Conservation (phyloP, 2,888 invertebrate species). For the Drosophila paranaensis region DNA sequence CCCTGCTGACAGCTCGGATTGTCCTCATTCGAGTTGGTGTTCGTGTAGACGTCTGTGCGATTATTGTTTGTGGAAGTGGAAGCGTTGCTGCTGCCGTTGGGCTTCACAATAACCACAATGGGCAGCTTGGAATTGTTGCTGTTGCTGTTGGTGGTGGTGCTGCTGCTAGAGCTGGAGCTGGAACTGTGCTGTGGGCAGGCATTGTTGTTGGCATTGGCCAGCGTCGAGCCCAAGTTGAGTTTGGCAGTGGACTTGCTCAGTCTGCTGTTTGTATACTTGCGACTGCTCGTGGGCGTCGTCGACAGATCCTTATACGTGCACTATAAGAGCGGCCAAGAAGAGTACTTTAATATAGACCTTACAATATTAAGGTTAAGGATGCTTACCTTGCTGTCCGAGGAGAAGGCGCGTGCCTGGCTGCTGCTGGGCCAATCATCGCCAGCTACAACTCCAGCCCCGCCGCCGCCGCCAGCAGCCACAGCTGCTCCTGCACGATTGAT, state of each 20-base stretch:
- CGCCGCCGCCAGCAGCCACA: conserved; percentile 9
- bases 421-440: conserved; percentile 80
- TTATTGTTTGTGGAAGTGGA: conserved; percentile 39
- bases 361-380: not conserved
- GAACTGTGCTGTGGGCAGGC: conserved; percentile 50
- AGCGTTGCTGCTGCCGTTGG: conserved; percentile 30
- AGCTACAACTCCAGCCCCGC: conserved; percentile 3
- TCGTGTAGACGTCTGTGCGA: conserved; percentile 76
- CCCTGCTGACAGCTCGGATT: conserved; percentile 57
- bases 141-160: conserved; percentile 20
- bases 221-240: conserved; percentile 82
- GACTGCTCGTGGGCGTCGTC: conserved; percentile 84
- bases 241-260: conserved; percentile 85
- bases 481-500: conserved; percentile 61
- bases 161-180: conserved; percentile 25
- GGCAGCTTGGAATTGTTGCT: conserved; percentile 21
- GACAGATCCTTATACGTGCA: conserved; percentile 83
- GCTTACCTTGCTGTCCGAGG: conserved; percentile 83
- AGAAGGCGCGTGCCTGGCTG: conserved; percentile 79
- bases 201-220: conserved; percentile 41
- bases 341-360: not conserved
- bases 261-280: conserved; percentile 81
- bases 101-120: conserved; percentile 61
- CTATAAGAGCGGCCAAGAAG: conserved; percentile 24
- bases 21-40: conserved; percentile 84